phyloP scores from a whole-genome alignment of 2,888 invertebrate genomes.

The Acanthosepion pharaonis region DNA sequence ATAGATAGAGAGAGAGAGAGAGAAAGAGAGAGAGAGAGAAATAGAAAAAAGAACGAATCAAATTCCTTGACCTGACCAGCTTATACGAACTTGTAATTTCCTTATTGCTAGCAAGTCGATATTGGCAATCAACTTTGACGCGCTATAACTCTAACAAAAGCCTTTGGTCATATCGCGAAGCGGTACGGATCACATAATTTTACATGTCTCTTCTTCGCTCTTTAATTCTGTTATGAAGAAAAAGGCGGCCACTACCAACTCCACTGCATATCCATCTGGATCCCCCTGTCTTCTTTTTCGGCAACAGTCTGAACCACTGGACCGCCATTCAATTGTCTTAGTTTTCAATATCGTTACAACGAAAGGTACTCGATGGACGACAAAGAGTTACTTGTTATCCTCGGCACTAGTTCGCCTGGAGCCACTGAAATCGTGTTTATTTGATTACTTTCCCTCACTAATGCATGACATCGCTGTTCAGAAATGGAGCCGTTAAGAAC shows the following conservation, averaged over 20 bases:
- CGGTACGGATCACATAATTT: background rate
- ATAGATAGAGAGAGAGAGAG: background rate
- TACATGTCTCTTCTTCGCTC: background rate
- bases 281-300: background rate
- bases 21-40: background rate
- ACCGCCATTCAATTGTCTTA: background rate
- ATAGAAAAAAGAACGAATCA: background rate
- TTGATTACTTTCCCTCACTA: background rate
- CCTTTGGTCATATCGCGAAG: background rate
- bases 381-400: background rate
- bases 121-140: background rate
- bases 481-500: background rate
- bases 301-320: background rate
- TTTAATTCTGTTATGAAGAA: background rate
- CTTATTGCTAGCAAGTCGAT: background rate
- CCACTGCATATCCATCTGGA: background rate
- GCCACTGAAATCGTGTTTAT: background rate
- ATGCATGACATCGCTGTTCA: constrained; percentile 6
- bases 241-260: background rate
- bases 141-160: constrained; percentile 6
- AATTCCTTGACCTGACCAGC: background rate
- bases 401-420: background rate
- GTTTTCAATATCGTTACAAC: constrained; percentile 33
- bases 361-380: constrained; percentile 4
- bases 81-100: background rate